These are phyloP conservation scores for Ginglymostoma cirratum DNA, from an alignment of 2,113 vertebrate genomes.

Conservation along the genomic window DNA sequence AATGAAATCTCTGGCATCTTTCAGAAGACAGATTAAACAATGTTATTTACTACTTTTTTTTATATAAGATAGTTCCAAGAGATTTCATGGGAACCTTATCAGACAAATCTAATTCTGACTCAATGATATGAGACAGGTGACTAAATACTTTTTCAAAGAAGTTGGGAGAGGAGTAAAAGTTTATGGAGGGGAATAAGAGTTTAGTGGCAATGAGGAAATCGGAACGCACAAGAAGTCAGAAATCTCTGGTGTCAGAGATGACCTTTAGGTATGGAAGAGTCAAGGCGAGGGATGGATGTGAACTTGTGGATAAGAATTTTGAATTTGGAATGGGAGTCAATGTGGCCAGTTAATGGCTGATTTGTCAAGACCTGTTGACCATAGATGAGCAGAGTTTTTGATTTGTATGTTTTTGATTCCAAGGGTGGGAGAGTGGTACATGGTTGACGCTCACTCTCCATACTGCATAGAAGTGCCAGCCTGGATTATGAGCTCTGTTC, in stretches of 20 bases:
- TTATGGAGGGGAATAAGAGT: background rate
- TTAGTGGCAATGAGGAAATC: background rate
- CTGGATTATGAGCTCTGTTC: background rate
- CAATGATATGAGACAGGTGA: background rate
- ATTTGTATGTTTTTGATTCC: background rate
- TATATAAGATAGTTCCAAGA: too few relatives aligned
- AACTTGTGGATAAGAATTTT: background rate
- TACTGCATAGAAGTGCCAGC: background rate
- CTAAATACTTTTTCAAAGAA: background rate
- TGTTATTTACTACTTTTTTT: too few relatives aligned
- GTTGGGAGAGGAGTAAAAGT: background rate
- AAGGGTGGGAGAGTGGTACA: background rate
- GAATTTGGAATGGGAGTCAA: background rate
- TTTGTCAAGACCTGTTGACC: background rate
- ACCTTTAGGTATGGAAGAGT: background rate
- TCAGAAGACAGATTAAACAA: too few relatives aligned
- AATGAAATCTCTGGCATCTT: too few relatives aligned
- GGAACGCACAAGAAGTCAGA: background rate
- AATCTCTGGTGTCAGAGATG: background rate
- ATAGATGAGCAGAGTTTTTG: background rate
- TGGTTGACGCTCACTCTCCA: too few relatives aligned
- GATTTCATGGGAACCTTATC: background rate
- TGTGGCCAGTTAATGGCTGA: background rate
- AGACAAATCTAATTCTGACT: background rate
- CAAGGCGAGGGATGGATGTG: background rate